These are phyloP conservation scores for Grus americana DNA, from an alignment of 2,113 vertebrate species.

Conservation along the genomic window DNA sequence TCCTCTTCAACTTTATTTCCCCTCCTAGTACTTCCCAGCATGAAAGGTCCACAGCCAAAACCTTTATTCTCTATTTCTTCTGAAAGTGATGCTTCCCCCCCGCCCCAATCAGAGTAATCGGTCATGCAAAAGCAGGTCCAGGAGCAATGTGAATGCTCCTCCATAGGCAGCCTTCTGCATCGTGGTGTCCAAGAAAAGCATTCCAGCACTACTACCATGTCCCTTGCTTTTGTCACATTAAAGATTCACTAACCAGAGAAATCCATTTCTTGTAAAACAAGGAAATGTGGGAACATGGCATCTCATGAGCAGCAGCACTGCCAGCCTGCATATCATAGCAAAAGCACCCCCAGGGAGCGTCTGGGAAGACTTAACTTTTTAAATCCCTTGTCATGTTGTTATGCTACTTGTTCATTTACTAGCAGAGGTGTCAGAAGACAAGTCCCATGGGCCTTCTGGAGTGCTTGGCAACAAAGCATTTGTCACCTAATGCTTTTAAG, in stretches of 20 bases:
- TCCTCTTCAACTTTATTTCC: background rate
- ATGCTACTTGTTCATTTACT: background rate
- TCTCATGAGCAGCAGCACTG: background rate
- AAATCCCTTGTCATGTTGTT: constrained; percentile 22
- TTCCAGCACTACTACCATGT: background rate
- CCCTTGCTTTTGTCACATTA: constrained; percentile 17
- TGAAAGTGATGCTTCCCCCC: background rate
- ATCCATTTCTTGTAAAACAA: constrained; percentile 30
- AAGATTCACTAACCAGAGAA: constrained; percentile 7
- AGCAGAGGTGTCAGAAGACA: constrained; percentile 20
- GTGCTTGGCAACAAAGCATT: background rate
- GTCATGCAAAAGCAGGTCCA: background rate
- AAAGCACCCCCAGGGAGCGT: background rate
- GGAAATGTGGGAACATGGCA: background rate
- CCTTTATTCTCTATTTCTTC: background rate
- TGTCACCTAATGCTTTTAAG: constrained; percentile 34
- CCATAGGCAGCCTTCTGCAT: background rate
- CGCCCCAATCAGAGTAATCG: background rate
- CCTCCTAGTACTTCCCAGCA: background rate
- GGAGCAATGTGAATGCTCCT: background rate
- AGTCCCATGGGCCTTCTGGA: background rate
- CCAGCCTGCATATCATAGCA: background rate
- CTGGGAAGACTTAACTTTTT: constrained; percentile 34
- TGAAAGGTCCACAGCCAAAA: background rate
- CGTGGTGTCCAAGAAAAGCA: background rate